These are phyloP conservation scores for Virgularia gustaviana DNA, from an alignment of 92 coral and sea anemone genomes.

Conservation along the genomic window DNA sequence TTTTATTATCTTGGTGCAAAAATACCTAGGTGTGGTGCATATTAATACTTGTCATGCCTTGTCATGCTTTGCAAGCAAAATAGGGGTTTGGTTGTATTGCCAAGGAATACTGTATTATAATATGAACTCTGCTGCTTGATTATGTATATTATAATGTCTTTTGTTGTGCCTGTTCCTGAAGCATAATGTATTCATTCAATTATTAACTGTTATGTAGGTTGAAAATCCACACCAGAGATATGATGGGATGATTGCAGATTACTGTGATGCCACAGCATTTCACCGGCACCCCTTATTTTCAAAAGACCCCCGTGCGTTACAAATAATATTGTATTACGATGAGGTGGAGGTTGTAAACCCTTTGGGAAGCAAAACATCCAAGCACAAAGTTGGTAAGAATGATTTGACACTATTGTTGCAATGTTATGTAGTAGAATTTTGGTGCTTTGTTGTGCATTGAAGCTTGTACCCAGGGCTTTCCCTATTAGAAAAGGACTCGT, in stretches of 20 bases:
- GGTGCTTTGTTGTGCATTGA: too few species aligned
- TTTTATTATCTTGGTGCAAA: too few species aligned
- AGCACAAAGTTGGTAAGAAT: constrained; percentile 1
- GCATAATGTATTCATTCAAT: constrained; percentile 1
- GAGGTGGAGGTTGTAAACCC: constrained; percentile 11
- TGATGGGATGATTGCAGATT: constrained; percentile 6
- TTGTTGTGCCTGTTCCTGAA: background rate
- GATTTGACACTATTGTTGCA: too few species aligned
- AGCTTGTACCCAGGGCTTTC: too few species aligned
- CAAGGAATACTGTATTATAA: background rate
- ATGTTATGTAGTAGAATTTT: too few species aligned
- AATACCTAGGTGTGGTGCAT: too few species aligned
- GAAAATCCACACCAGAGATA: constrained; percentile 34
- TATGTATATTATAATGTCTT: too few species aligned
- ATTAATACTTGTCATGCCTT: too few species aligned
- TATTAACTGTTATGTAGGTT: constrained; percentile 15
- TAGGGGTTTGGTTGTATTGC: background rate
- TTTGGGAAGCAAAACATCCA: background rate
- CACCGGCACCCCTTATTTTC: background rate
- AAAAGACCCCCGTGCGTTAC: background rate
- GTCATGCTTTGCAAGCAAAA: too few species aligned
- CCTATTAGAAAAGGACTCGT: too few species aligned
- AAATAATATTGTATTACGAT: constrained; percentile 1
- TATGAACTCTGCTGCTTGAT: background rate
- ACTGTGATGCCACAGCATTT: background rate